Conservation (phyloP, 2,888 invertebrate species). For the Hybos culiciformis region DNA sequence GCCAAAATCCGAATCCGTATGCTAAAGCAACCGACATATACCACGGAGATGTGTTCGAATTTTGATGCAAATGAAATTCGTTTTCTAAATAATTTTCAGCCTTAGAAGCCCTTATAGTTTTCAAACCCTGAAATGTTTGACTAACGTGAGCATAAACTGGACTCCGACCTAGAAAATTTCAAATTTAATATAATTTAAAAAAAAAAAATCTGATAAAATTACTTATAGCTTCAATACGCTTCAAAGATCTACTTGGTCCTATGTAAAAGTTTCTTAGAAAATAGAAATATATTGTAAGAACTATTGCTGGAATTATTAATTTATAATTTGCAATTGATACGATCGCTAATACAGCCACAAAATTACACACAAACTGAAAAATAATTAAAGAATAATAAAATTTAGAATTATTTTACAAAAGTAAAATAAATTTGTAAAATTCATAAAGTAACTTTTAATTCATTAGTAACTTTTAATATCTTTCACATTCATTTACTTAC, state of each 20-base stretch:
- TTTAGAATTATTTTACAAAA: neutral
- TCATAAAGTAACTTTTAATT: too few species aligned
- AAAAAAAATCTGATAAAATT: constrained; percentile 17
- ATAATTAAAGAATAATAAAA: neutral
- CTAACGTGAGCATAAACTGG: constrained; percentile 66
- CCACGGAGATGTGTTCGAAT: constrained; percentile 61
- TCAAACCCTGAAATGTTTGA: constrained; percentile 59
- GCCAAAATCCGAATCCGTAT: constrained; percentile 84
- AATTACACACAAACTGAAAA: constrained; percentile 30
- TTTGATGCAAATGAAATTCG: constrained; percentile 50
- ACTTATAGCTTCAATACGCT: constrained; percentile 33
- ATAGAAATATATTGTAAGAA: constrained; percentile 45
- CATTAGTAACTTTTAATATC: too few species aligned
- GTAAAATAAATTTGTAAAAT: too few species aligned
- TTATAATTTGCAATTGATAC: constrained; percentile 49
- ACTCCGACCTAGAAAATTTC: constrained; percentile 59
- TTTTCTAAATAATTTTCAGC: constrained; percentile 47
- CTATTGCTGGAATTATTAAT: constrained; percentile 44
- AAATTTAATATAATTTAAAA: constrained; percentile 31
- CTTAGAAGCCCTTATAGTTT: constrained; percentile 59
- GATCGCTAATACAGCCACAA: constrained; percentile 43
- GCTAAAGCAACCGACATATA: constrained; percentile 71
- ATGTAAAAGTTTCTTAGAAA: constrained; percentile 43
- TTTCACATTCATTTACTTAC: constrained; percentile 28
- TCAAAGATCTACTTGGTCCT: constrained; percentile 42